Evolutionary conservation across 92 coral and sea anemone genomes (phyloP), one percentile per base, ranked within the genome.

Genomic region (Palythoa caribaeorum): DNA sequence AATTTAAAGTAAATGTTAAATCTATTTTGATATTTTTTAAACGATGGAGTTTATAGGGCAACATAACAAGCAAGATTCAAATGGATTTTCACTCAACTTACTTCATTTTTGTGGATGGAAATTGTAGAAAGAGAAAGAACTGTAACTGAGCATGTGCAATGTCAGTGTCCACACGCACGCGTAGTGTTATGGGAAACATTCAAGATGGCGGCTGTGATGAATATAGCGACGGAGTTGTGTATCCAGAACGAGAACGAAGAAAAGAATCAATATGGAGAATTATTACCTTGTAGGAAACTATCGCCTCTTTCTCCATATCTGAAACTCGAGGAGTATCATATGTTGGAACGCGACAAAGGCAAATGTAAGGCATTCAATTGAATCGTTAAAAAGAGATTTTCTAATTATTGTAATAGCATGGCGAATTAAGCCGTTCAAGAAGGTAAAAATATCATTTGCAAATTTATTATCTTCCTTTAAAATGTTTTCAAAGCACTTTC

Each of bases 101-200:
- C 96, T 94, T 94, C 96, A 94, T 94, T 81, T 94, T 92, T 75
- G n/a, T 85, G 76, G 85, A 86, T 71, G 87, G 89, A 85, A 84
- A 38, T 76, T 83, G 85, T 81, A 83, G 88, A 90, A 91, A 91
- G 93, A 91, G 93, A 77, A 77, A 83, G 87, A 54, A 52, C 14
- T 47, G 6, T 2, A 16, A 1, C 39, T 15, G 71, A 91, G 93
- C 93, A 83, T 87, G 93, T 89, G 91, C 85, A 47, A 11, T 62
- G 48, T 44, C 19, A 15, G 40, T 35, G 11, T 14, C 15, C 15
- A 12, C 80, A 5, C 84, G 79, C 55, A 51, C 40, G 54, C 28
- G 28, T 28, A 28, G 93, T 16, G 62, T 88, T 88, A 48, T 88
- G 93, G 93, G 93, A 75, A 88, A 28, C 17, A 80, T 87, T 66